Base-by-base conservation (phyloP, 2,113 vertebrate genomes). In the Megaceryle torquata region DNA sequence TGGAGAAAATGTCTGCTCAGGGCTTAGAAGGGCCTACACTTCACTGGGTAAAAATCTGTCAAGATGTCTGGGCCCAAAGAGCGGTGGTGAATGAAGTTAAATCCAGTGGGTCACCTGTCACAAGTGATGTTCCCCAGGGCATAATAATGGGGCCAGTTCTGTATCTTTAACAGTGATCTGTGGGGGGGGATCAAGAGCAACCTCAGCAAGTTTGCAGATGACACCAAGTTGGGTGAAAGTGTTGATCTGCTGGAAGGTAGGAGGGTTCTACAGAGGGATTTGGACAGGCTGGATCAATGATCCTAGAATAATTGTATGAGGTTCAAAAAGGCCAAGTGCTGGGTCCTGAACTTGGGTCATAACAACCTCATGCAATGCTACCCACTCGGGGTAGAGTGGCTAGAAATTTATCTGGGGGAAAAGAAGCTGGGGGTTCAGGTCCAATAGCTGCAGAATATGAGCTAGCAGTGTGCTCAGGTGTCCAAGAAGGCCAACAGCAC, bases 31-130 rank as follows among this genome's bases (percentile, higher is more conserved):
- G 21, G 6, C 20, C 6, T 14, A 48, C 7, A 22, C 11, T 69
- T 59, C 10, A 17, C n/a, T 48, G n/a, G 29, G 10, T 50, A 10
- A 33, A 48, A 69, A 48, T 39, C 8, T 70, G 64, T 5, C 16
- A 13, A 17, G 17, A 21, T 50, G 17, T 22, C 13, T 14, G 9
- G 29, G 18, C 24, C 25, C 44, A 39, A 26, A 39, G 13, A 28
- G 10, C 22, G 11, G 29, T 60, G 44, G 29, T 41, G 29, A 26
- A 51, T 41, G 17, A 17, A 44, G 10, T 74, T 33, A 54, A 12
- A 46, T 54, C 28, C 26, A 6, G 20, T 6, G 44, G 68, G 33
- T 3, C 4, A 8, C 16, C 1, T 0, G 50, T 75, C 11, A 4
- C 16, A 56, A n/a, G 13, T 67, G 28, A 17, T 46, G 44, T 18